These are phyloP conservation scores for Marmota monax DNA, from an alignment of 2,113 vertebrate species.

Conservation along the genomic window DNA sequence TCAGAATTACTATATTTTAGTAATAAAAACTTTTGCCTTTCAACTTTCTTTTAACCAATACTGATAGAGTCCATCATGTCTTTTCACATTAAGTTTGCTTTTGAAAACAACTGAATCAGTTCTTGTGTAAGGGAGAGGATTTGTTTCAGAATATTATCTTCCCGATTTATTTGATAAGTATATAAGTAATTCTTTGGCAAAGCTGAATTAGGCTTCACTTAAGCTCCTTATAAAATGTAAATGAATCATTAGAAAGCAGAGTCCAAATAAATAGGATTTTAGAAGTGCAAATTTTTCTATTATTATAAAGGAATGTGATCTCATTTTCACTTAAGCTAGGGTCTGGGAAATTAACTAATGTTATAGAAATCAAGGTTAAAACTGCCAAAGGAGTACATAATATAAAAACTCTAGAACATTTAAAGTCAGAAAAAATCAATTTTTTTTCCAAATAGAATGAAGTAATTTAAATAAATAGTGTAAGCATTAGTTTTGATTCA, in stretches of 20 bases:
- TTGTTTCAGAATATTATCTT: not conserved
- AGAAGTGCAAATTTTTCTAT: not conserved
- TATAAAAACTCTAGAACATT: not conserved
- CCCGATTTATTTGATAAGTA: not conserved
- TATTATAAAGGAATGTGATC: not conserved
- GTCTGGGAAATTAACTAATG: not conserved
- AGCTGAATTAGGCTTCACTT: not conserved
- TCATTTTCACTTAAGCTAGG: not conserved
- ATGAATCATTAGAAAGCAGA: not conserved
- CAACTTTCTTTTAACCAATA: not conserved
- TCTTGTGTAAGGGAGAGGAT: not conserved
- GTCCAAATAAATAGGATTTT: not conserved
- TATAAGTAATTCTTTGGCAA: constrained; percentile 37
- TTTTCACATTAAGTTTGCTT: not conserved
- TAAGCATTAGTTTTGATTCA: not conserved
- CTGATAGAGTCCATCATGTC: not conserved
- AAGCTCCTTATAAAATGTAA: not conserved
- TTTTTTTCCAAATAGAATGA: not conserved
- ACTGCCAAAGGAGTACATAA: not conserved
- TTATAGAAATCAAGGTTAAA: constrained; percentile 11
- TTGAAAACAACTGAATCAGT: not conserved
- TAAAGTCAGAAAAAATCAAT: not conserved
- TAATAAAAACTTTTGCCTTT: not conserved
- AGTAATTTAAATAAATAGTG: not conserved
- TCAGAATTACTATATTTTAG: not conserved